Conservation (phyloP, 2,797 vertebrate genomes). For the Leptatherina wallacei region DNA sequence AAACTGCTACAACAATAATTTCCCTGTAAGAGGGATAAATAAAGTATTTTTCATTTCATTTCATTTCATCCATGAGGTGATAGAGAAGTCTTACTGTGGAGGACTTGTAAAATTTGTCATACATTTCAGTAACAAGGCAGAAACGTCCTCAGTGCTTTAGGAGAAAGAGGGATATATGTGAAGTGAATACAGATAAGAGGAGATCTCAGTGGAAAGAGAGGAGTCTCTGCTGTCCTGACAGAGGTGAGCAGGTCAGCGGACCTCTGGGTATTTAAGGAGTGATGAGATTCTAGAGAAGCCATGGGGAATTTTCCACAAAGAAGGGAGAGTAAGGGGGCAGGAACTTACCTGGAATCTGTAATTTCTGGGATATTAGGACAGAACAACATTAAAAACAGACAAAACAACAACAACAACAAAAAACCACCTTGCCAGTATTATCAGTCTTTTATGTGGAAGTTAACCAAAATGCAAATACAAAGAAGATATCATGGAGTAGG, state of each 20-base stretch:
- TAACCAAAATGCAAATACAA: too few relatives aligned
- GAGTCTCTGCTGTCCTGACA: slow-evolving; percentile 10
- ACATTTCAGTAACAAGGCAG: slow-evolving; percentile 27
- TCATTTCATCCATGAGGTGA: not conserved
- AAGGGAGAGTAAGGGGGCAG: not conserved
- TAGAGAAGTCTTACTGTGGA: not conserved
- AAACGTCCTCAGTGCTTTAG: slow-evolving; percentile 12
- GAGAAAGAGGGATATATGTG: slow-evolving; percentile 30
- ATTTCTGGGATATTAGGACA: not conserved
- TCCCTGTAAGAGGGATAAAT: too few relatives aligned
- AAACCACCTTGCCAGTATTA: too few relatives aligned
- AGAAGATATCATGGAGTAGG: too few relatives aligned
- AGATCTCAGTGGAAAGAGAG: slow-evolving; percentile 15
- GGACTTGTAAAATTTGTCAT: slow-evolving; percentile 25
- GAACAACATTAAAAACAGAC: not conserved
- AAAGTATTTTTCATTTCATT: too few relatives aligned
- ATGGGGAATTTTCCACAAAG: not conserved
- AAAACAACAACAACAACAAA: too few relatives aligned
- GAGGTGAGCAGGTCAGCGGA: slow-evolving; percentile 23
- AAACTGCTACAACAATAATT: too few relatives aligned
- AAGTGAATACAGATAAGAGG: slow-evolving; percentile 33
- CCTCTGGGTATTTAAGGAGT: not conserved
- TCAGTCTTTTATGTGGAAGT: too few relatives aligned
- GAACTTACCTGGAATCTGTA: not conserved
- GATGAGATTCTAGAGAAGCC: not conserved